Conservation (phyloP, 1,140 invertebrate genomes). For the Neodiprion pinetum region DNA sequence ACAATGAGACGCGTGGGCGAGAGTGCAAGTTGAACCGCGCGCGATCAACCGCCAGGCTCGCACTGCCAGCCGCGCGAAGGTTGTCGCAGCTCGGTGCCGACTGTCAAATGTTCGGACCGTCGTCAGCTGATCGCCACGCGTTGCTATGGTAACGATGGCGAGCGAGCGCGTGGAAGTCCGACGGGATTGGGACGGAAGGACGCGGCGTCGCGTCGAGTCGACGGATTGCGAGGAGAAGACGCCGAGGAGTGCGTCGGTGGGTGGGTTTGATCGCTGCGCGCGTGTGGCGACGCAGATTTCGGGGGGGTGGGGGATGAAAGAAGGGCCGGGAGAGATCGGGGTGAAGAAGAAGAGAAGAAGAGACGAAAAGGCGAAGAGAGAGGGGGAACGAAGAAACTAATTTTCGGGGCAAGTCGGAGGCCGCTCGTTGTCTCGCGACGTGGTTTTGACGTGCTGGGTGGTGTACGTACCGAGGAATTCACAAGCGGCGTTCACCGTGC, state of each 20-base stretch:
- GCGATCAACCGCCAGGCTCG: neutral
- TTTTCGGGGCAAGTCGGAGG: neutral
- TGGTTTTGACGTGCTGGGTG: neutral
- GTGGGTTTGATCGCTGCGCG: too few relatives aligned
- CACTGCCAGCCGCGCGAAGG: conserved; percentile 1
- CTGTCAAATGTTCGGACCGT: conserved; percentile 32
- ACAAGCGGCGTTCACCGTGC: conserved; percentile 49
- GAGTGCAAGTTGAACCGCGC: conserved; percentile 21
- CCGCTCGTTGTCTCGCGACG: neutral
- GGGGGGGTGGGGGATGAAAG: too few relatives aligned
- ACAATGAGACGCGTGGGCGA: conserved; percentile 25
- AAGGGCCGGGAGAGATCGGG: too few relatives aligned
- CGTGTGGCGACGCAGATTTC: too few relatives aligned
- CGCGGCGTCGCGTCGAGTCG: conserved; percentile 18
- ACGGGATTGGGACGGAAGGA: too few relatives aligned
- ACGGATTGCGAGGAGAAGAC: conserved; percentile 18
- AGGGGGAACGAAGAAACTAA: too few relatives aligned
- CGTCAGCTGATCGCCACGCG: conserved; percentile 57
- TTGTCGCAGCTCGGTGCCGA: conserved; percentile 23
- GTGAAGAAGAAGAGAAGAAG: too few relatives aligned
- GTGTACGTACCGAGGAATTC: neutral
- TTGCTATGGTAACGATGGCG: conserved; percentile 39
- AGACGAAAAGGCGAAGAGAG: too few relatives aligned
- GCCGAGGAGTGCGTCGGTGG: neutral
- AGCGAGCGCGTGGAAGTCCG: conserved; percentile 1